Conservation (phyloP, 53 echinoderm and acorn worm species). For the Temnopleurus reevesii region DNA sequence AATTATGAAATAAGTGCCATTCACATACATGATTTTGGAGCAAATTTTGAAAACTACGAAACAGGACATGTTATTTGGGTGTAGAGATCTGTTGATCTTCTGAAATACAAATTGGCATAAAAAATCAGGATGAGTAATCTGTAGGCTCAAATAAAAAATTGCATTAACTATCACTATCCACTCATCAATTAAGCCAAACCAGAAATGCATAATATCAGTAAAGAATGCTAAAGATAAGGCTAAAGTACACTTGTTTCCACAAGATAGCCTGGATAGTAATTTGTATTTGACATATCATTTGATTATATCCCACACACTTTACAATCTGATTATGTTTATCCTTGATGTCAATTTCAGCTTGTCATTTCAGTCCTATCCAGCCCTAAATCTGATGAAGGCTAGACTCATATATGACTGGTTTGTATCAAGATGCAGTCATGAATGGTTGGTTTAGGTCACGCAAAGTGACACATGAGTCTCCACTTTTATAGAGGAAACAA, state of each 20-base stretch:
- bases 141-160: no score
- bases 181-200: no score
- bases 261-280: slow-evolving; percentile 1
- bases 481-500: no score
- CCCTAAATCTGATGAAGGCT: background rate
- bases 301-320: background rate
- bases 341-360: slow-evolving; percentile 17
- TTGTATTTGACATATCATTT: background rate
- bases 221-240: background rate
- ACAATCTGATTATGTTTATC: slow-evolving; percentile 29
- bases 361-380: slow-evolving; percentile 1
- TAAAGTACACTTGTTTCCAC: background rate
- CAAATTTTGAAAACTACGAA: no score
- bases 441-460: background rate
- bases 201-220: no score
- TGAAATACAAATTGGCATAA: no score
- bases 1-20: no score
- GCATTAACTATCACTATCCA: no score
- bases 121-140: no score
- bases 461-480: background rate
- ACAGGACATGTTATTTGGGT: no score
- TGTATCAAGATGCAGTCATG: background rate
- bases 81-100: no score
- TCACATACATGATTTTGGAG: no score
- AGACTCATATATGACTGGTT: background rate